These are phyloP conservation scores for Mya arenaria DNA, from an alignment of 1,140 invertebrate genomes.

Conservation along the genomic window DNA sequence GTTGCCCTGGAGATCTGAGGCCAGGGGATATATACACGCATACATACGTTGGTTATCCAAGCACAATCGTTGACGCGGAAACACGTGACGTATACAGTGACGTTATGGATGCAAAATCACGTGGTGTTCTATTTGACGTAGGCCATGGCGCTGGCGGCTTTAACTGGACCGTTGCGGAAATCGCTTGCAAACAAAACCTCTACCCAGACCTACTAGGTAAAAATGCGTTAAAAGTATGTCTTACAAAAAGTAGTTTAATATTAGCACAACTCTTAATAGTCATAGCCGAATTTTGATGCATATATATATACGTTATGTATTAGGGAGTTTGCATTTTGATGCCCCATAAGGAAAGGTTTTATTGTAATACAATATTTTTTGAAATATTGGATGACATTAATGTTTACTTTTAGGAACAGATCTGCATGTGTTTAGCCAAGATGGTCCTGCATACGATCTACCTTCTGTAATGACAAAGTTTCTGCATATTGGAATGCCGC, in stretches of 20 bases:
- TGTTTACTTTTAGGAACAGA: constrained; percentile 66
- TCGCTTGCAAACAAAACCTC: constrained; percentile 62
- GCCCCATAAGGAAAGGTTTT: too few relatives aligned
- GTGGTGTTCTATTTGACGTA: constrained; percentile 75
- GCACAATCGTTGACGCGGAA: constrained; percentile 62
- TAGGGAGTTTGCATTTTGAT: too few relatives aligned
- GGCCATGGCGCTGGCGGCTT: constrained; percentile 77
- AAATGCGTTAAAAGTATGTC: background rate
- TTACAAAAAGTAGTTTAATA: too few relatives aligned
- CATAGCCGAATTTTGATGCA: too few relatives aligned
- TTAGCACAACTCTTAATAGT: too few relatives aligned
- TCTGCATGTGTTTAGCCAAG: constrained; percentile 67
- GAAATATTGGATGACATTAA: too few relatives aligned
- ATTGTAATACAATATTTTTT: too few relatives aligned
- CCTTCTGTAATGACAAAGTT: constrained; percentile 74
- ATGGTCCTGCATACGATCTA: constrained; percentile 75
- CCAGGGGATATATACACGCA: constrained; percentile 77
- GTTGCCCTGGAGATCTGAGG: constrained; percentile 69
- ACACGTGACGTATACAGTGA: constrained; percentile 57
- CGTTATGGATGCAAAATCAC: constrained; percentile 67
- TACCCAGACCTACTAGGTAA: constrained; percentile 70
- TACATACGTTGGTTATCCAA: constrained; percentile 63
- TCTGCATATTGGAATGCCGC: constrained; percentile 74
- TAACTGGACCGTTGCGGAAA: constrained; percentile 72
- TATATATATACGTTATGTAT: too few relatives aligned